phyloP scores from a whole-genome alignment of 2,113 vertebrate species.

The Python bivittatus region DNA sequence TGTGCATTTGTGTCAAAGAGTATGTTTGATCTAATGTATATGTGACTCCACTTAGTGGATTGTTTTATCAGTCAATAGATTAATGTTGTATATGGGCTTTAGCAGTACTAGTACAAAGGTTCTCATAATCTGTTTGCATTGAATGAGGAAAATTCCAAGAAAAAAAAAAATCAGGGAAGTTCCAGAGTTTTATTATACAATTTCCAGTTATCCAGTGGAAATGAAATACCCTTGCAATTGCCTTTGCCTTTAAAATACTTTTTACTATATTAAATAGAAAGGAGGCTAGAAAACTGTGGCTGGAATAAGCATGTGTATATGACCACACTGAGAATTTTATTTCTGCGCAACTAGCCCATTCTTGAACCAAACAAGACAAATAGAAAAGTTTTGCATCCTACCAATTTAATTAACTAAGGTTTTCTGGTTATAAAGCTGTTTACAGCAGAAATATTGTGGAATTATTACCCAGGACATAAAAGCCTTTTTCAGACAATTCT shows the following conservation, averaged over 20 bases:
- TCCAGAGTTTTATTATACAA: background rate
- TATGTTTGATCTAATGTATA: constrained; percentile 11
- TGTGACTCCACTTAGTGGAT: constrained; percentile 7
- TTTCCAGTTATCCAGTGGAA: background rate
- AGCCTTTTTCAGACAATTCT: background rate
- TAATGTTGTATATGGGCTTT: background rate
- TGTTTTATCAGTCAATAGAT: constrained; percentile 4
- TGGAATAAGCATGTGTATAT: constrained; percentile 29
- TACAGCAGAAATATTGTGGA: background rate
- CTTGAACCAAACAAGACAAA: background rate
- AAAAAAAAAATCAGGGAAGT: background rate
- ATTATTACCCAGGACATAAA: constrained; percentile 27
- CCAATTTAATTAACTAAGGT: background rate
- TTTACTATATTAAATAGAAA: constrained; percentile 24
- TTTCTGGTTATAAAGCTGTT: constrained; percentile 30
- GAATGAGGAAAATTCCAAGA: background rate
- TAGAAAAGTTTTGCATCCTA: background rate
- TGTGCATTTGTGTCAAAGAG: constrained; percentile 1
- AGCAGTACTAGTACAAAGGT: background rate
- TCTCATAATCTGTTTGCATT: accelerated
- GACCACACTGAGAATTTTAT: constrained; percentile 42
- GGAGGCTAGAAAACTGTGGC: constrained; percentile 23
- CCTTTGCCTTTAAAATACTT: background rate
- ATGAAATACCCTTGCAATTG: background rate
- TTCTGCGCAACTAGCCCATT: constrained; percentile 11